Evolutionary conservation across 1,140 invertebrate species (phyloP).

Genomic region (Zaprionus taronus): DNA sequence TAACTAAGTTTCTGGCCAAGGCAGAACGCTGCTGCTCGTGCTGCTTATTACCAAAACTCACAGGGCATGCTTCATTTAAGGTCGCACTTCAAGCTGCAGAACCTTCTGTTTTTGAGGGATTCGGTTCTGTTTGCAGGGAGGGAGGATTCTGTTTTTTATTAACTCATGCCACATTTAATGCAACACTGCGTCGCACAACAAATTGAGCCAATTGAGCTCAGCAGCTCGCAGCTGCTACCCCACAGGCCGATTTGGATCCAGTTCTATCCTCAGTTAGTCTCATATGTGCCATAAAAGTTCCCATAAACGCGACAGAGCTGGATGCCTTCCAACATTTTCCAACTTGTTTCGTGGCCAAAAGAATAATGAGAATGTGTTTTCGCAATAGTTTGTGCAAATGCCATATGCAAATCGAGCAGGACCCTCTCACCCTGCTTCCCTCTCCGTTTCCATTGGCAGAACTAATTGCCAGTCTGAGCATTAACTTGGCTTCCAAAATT

Average conservation of each 20-base stretch:
- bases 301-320: constrained; percentile 62
- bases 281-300: constrained; percentile 80
- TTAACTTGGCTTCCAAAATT: constrained; percentile 40
- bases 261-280: constrained; percentile 59
- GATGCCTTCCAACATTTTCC: constrained; percentile 23
- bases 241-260: constrained; percentile 39
- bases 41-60: constrained; percentile 61
- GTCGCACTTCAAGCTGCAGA: constrained; percentile 61
- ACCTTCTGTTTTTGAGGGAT: constrained; percentile 38
- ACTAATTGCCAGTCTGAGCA: constrained; percentile 39
- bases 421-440: background rate
- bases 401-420: constrained; percentile 25
- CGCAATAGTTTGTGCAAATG: constrained; percentile 24
- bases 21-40: constrained; percentile 15
- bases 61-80: constrained; percentile 70
- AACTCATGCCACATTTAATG: constrained; percentile 81
- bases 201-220: constrained; percentile 55
- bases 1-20: constrained; percentile 72
- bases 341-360: constrained; percentile 52
- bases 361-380: constrained; percentile 52
- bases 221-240: constrained; percentile 59
- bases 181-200: constrained; percentile 80
- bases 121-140: constrained; percentile 7
- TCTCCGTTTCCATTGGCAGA: background rate
- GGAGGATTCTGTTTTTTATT: constrained; percentile 62